Conservation (phyloP, 2,888 invertebrate species). For the Aphrophora alni region DNA sequence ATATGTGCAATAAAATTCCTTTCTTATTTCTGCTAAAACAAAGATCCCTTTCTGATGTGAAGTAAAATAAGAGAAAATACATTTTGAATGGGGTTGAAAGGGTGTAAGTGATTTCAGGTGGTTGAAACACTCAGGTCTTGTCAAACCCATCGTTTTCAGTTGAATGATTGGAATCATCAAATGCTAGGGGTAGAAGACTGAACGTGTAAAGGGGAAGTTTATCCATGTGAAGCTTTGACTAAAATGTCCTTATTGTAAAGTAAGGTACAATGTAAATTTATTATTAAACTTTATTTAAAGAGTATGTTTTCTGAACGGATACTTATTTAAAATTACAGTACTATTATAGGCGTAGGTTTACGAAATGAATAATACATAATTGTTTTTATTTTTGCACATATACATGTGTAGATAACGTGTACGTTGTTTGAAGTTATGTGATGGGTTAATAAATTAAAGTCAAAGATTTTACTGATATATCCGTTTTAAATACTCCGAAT, state of each 20-base stretch:
- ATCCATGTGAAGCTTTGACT: not conserved
- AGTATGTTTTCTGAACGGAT: too few species aligned
- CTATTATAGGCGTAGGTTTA: too few species aligned
- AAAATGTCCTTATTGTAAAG: not conserved
- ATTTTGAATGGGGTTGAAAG: not conserved
- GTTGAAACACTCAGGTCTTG: not conserved
- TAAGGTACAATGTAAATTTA: too few species aligned
- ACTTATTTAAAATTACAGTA: too few species aligned
- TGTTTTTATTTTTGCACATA: too few species aligned
- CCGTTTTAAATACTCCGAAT: too few species aligned
- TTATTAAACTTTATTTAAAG: too few species aligned
- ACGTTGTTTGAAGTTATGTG: too few species aligned
- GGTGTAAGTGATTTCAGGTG: constrained; percentile 3
- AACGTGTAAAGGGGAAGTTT: not conserved
- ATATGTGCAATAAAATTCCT: not conserved
- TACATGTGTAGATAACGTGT: too few species aligned
- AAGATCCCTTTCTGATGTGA: not conserved
- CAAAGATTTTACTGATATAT: too few species aligned
- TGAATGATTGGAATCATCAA: not conserved
- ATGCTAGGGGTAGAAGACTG: not conserved
- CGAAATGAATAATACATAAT: too few species aligned
- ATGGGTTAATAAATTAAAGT: too few species aligned
- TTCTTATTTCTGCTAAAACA: not conserved
- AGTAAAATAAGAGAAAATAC: not conserved
- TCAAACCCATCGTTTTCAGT: constrained; percentile 6